Conservation (phyloP, 2,797 vertebrate genomes). For the Cuniculus paca region DNA sequence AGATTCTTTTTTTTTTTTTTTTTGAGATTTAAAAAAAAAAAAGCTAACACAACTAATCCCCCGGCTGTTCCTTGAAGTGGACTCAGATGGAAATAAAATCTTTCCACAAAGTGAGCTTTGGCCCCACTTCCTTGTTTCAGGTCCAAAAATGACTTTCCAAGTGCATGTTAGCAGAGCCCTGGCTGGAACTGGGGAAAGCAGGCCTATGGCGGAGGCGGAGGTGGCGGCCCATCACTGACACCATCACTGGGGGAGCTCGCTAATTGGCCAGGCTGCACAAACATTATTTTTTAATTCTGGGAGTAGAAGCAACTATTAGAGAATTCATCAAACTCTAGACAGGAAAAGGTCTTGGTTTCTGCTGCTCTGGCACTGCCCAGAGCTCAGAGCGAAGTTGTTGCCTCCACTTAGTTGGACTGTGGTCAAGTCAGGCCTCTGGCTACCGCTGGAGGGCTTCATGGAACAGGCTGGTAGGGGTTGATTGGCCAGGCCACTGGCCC, state of each 20-base stretch:
- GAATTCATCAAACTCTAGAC: slow-evolving; percentile 74
- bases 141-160: slow-evolving; percentile 87
- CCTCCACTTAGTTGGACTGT: slow-evolving; percentile 34
- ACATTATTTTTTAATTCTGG: slow-evolving; percentile 68
- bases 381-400: slow-evolving; percentile 36
- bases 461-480: neutral
- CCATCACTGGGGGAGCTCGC: neutral
- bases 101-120: slow-evolving; percentile 86
- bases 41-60: slow-evolving; percentile 82
- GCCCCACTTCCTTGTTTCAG: slow-evolving; percentile 75
- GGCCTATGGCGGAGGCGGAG: neutral
- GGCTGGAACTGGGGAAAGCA: neutral
- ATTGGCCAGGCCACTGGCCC: neutral
- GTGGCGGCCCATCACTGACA: neutral
- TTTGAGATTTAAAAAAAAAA: slow-evolving; percentile 66
- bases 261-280: slow-evolving; percentile 34
- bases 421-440: slow-evolving; percentile 64
- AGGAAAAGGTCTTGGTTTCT: slow-evolving; percentile 78
- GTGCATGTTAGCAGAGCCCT: slow-evolving; percentile 77
- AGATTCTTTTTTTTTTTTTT: slow-evolving; percentile 67
- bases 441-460: slow-evolving; percentile 44
- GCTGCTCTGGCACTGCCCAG: slow-evolving; percentile 61
- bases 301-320: slow-evolving; percentile 75
- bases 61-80: slow-evolving; percentile 86
- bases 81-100: slow-evolving; percentile 89